Conservation (phyloP, 2,888 invertebrate species). For the Nephrocerus scutellatus region DNA sequence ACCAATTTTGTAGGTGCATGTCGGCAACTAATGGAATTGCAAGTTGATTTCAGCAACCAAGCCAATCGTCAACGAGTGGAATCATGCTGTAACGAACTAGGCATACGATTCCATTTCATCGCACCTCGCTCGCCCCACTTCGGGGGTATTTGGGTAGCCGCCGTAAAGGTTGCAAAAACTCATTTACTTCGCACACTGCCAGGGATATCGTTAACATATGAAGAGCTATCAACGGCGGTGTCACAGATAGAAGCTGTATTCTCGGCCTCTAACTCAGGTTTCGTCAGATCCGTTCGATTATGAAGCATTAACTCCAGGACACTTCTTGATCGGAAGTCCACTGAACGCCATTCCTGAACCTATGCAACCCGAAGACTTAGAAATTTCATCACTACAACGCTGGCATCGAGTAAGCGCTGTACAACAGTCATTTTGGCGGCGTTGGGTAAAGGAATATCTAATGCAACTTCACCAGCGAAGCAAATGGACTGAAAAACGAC, state of each 20-base stretch:
- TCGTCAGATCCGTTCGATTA: slow-evolving; percentile 5
- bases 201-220: not conserved
- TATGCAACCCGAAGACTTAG: not conserved
- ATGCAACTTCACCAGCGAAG: not conserved
- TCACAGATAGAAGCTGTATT: slow-evolving; percentile 7
- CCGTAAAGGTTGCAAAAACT: slow-evolving; percentile 6
- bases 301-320: slow-evolving; percentile 7
- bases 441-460: not conserved
- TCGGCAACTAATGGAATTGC: no score
- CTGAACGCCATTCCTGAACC: slow-evolving; percentile 6
- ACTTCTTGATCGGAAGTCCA: slow-evolving; percentile 13
- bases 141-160: slow-evolving; percentile 8
- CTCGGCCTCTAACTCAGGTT: slow-evolving; percentile 1
- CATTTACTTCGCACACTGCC: not conserved
- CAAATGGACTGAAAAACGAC: no score
- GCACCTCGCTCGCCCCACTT: slow-evolving; percentile 6
- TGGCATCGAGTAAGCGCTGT: slow-evolving; percentile 1
- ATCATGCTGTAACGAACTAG: not conserved
- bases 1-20: no score
- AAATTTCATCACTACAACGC: not conserved
- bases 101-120: slow-evolving; percentile 1
- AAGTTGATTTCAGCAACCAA: no score
- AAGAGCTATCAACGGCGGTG: slow-evolving; percentile 2
- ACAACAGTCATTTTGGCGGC: not conserved
- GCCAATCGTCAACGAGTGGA: not conserved